Evolutionary conservation across 2,797 vertebrate genomes (phyloP), one percentile per base, ranked within the genome.

Genomic region (Liasis olivaceus): DNA sequence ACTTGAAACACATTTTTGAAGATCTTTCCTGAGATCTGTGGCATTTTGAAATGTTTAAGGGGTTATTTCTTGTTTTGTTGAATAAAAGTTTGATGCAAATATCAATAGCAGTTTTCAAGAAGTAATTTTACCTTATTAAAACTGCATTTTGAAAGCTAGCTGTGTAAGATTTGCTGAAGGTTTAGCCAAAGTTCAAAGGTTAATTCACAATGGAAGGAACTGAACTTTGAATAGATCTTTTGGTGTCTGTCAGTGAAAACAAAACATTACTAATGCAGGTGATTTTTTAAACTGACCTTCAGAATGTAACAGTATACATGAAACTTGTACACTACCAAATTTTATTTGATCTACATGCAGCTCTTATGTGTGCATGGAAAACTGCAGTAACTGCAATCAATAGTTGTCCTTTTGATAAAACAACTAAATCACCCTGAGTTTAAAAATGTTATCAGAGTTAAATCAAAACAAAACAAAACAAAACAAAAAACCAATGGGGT

Each of bases 401-500:
- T 3, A 87, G 63, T 87, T 88, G n/a, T 4, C 63, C 72, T 56
- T 66, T 22, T 77, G 54, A 90, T 31, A 91, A 62, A 59, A 60
- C 17, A 60, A 36, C 58, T 87, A 87, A 60, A 36, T 17, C 17
- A 42, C 9, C n/a, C 51, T 60, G 58, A 36, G 26, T 60, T 87
- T 87, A 59, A 87, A 60, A 24, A 31, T 36, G 13, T 28, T 87
- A 69, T 66, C 2, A 56, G 36, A 54, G 8, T 13, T n/a, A 17
- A 66, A 20, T n/a, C n/a, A n/a, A n/a, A 36, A 36, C 36, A 42
- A 42, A 42, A 42, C 36, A 42, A 42, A 42, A 42, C 36, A 42
- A 42, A 42, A 42, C 36, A 42, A 54, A 42, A 17, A 24, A 36
- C 90, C 94, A 87, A 88, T 54, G 85, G 91, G 95, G 94, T 89